Evolutionary conservation across 2,797 vertebrate genomes (phyloP), one percentile per base, ranked within the genome.

Genomic region (Anguilla marmorata): DNA sequence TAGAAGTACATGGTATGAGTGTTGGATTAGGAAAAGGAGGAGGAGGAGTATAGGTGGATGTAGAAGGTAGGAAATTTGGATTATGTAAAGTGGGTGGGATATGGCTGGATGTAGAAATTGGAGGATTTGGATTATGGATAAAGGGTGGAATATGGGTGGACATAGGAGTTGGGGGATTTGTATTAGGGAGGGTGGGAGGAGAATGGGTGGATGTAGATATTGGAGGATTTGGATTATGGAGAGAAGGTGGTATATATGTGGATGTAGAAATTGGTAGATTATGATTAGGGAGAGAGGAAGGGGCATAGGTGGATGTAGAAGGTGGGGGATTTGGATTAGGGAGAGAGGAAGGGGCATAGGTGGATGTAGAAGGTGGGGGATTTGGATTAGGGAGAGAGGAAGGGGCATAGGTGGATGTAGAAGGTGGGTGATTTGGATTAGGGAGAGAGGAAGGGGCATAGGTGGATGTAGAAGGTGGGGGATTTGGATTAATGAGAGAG

Each of bases 11-110:
- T 8, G 92, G 30, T 5, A 93, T 2, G 80, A 95, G 94, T 2
- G 93, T 63, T 1, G 94, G 88, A 87, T 91, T 95, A 86, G 94
- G 94, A 88, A 94, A 90, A 56, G 86, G 72, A 37, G 33, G 72
- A 37, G 33, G 85, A n/a, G 94, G 93, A 45, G 93, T 85, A 14
- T 93, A 90, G 87, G 89, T 87, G 60, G 74, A 48, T 27, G 54
- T 8, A 48, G 84, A 82, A 52, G 50, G 58, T 60, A 72, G 74
- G 8, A 84, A 48, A 60, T 14, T 48, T 63, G 88, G 87, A 87
- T 79, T 54, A 84, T 86, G 86, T 45, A 85, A 83, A 0, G 94
- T 86, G 21, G 93, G 86, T 94, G 74, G 91, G 1, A 72, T 94
- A 94, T 4, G 94, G 91, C 12, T 90, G 7, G 80, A 80, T 37